Percentiles rank a stretch among this genome's conserved stretches.
Evolutionary conservation across 53 echinoderm and acorn worm genomes (phyloP).

Genomic region (Pentamera pediparva): DNA sequence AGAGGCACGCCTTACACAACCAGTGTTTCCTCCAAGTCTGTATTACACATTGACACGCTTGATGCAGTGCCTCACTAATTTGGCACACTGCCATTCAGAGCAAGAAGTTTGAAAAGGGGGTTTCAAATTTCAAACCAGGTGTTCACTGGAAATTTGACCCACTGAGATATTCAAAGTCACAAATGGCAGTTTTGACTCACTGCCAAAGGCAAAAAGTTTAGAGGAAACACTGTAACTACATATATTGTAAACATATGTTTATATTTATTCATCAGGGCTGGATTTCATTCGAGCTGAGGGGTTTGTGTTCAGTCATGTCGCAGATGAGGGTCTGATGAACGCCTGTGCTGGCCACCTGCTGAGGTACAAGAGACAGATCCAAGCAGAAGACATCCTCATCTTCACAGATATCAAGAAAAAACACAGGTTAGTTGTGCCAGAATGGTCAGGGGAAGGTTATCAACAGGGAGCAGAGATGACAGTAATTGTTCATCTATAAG

Average conservation of each 20-base stretch:
- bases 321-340: conserved; percentile 77
- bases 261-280: conserved; percentile 40
- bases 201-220: no score
- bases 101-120: no score
- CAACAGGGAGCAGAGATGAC: no score
- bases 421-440: conserved; percentile 58
- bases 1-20: no score
- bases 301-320: conserved; percentile 83
- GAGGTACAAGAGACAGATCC: conserved; percentile 62
- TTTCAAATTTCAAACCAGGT: no score
- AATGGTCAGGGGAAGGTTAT: neutral
- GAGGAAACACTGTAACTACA: no score
- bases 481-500: neutral
- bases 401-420: conserved; percentile 98
- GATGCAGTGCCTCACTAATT: no score
- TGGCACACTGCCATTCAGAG: no score
- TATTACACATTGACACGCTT: no score
- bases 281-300: conserved; percentile 94
- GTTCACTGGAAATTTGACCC: no score
- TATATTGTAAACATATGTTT: no score
- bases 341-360: conserved; percentile 87
- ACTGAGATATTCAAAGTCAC: neutral
- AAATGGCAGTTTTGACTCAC: neutral
- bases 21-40: no score
- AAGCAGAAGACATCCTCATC: conserved; percentile 66